Conservation (phyloP, 1,140 invertebrate species). For the Philopotamus ludificatus region DNA sequence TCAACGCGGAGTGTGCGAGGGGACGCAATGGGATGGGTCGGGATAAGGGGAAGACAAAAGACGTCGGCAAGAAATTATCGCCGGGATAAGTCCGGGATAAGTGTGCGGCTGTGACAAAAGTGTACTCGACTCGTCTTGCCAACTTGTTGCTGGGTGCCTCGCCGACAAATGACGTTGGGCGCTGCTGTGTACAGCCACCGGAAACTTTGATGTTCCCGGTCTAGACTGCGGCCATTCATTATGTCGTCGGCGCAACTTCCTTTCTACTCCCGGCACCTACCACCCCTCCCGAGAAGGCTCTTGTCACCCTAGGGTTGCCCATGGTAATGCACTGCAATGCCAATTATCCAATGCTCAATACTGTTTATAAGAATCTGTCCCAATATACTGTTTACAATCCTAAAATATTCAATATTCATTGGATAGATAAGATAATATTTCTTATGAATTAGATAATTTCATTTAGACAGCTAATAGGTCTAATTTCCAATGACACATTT, state of each 20-base stretch:
- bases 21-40: background rate
- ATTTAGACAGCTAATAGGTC: too few relatives aligned
- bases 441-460: too few relatives aligned
- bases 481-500: too few relatives aligned
- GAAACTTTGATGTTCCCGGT: slow-evolving; percentile 17
- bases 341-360: too few relatives aligned
- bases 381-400: too few relatives aligned
- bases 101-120: background rate
- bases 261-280: background rate
- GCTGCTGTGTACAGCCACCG: slow-evolving; percentile 12
- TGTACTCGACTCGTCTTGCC: background rate
- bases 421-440: background rate
- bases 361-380: too few relatives aligned
- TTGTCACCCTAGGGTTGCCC: too few relatives aligned
- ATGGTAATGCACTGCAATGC: too few relatives aligned
- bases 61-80: background rate
- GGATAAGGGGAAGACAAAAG: background rate
- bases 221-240: slow-evolving; percentile 27
- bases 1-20: background rate
- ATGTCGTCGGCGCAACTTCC: slow-evolving; percentile 7
- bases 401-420: background rate
- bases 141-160: slow-evolving; percentile 26
- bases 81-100: background rate
- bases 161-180: slow-evolving; percentile 14
- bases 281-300: too few relatives aligned